Evolutionary conservation across 1,140 invertebrate genomes (phyloP), one percentile per base, ranked within the genome.

Genomic region (Physella acuta): DNA sequence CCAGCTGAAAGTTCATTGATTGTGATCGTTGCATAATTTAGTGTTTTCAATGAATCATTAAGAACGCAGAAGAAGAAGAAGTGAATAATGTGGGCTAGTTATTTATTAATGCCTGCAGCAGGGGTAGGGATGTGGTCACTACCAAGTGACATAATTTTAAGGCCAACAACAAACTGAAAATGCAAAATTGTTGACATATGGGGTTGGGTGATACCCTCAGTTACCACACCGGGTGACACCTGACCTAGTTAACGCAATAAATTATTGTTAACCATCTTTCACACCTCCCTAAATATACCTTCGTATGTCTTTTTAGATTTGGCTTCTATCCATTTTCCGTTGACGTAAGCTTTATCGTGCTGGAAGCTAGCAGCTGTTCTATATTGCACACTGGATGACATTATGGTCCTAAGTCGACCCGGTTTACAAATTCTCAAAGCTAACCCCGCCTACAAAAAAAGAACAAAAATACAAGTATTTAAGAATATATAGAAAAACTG

Each of bases 241-340:
- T 30, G 24, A 55, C 24, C 5, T 24, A 24, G 20, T 24, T 24
- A 55, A 55, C 5, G 8, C 8, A 5, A 55, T 30, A n/a, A 20
- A 55, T 55, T 24, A 55, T 8, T 55, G 53, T 24, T 11, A 24
- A 55, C 20, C 11, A 14, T 24, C 5, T 5, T 24, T 24, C 8
- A 55, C 20, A 8, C 5, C 8, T 14, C 24, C 31, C 11, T 64
- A 91, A 86, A 93, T 93, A 95, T 82, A 71, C 96, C 92, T 37
- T 90, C 85, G 84, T 94, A 95, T 11, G 88, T 90, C 66, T 88
- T 87, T 16, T 89, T 89, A 78, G 81, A 90, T 51, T 78, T 78
- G 0, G 92, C 90, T n/a, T 84, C 77, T n/a, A 92, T 86, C 94
- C 94, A 96, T 77, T 90, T 84, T 16, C 93, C 93, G 84, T 93